These are phyloP conservation scores for Notiomystis cincta DNA, from an alignment of 2,113 vertebrate species.

Conservation along the genomic window DNA sequence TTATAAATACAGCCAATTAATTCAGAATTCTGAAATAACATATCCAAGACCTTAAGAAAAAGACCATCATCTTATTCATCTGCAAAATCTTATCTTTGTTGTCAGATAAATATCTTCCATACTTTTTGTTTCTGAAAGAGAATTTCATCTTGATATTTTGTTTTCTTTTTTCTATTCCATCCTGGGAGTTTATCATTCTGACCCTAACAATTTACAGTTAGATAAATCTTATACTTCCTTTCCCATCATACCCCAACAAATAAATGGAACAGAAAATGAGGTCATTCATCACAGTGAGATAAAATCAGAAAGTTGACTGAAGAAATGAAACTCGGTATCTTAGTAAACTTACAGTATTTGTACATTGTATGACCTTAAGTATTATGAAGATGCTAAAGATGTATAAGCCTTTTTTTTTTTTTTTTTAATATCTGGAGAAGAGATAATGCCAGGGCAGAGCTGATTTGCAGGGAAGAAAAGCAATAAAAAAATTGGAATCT, in stretches of 20 bases:
- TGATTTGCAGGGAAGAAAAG: background rate
- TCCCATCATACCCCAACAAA: background rate
- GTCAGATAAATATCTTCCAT: background rate
- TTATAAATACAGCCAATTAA: background rate
- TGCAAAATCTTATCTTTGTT: background rate
- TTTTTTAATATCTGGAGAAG: background rate
- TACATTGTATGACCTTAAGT: background rate
- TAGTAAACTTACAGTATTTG: background rate
- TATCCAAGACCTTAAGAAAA: background rate
- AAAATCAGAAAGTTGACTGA: background rate
- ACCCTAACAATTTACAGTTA: background rate
- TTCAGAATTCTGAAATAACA: background rate
- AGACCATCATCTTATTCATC: background rate
- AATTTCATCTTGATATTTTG: background rate
- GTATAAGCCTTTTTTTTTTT: background rate
- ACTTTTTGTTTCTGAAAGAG: background rate
- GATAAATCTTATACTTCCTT: background rate
- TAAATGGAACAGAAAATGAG: background rate
- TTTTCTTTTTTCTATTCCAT: background rate
- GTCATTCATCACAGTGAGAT: background rate
- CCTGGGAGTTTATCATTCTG: background rate
- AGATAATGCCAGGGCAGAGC: background rate
- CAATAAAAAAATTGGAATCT: background rate
- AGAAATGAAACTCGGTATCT: background rate
- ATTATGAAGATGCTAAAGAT: background rate